A percentile compares a stretch with the other conserved stretches of the same genome.
Evolutionary conservation across 2,888 invertebrate species (phyloP).

Genomic region (Atrina japonica): DNA sequence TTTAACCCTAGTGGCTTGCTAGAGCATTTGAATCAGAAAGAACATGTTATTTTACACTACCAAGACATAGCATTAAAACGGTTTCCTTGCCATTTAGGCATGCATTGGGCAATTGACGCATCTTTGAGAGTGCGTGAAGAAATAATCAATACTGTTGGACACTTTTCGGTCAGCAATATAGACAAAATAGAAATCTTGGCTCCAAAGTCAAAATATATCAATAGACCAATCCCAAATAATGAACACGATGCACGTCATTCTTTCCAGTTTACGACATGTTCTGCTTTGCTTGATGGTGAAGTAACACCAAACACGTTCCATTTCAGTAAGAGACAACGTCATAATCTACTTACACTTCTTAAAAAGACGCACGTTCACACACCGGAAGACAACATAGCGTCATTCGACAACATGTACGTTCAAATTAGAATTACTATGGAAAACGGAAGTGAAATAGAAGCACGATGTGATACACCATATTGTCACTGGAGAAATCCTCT

Average conservation of each 20-base stretch:
- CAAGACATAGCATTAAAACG: slow-evolving; percentile 60
- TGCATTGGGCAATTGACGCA: slow-evolving; percentile 72
- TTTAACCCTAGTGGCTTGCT: slow-evolving; percentile 60
- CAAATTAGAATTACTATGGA: slow-evolving; percentile 51
- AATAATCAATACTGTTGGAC: slow-evolving; percentile 7
- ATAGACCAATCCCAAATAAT: slow-evolving; percentile 61
- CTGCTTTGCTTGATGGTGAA: slow-evolving; percentile 64
- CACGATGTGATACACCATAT: slow-evolving; percentile 63
- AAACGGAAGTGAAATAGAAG: slow-evolving; percentile 46
- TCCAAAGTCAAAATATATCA: slow-evolving; percentile 66
- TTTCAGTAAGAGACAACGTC: slow-evolving; percentile 40
- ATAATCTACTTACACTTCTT: slow-evolving; percentile 50
- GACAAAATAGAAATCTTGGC: slow-evolving; percentile 53
- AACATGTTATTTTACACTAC: slow-evolving; percentile 53
- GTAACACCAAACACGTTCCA: slow-evolving; percentile 56
- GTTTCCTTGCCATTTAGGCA: slow-evolving; percentile 73
- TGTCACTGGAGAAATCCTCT: slow-evolving; percentile 70
- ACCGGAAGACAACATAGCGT: slow-evolving; percentile 57
- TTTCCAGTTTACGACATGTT: slow-evolving; percentile 67
- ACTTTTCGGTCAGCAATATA: slow-evolving; percentile 37
- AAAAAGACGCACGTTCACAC: slow-evolving; percentile 53
- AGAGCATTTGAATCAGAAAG: slow-evolving; percentile 20
- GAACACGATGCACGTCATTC: slow-evolving; percentile 69
- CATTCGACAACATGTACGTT: slow-evolving; percentile 69
- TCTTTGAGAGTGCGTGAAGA: slow-evolving; percentile 42